Evolutionary conservation across 2,888 invertebrate genomes (phyloP), one percentile per base, ranked within the genome.

Genomic region (Nemoura dubitans): DNA sequence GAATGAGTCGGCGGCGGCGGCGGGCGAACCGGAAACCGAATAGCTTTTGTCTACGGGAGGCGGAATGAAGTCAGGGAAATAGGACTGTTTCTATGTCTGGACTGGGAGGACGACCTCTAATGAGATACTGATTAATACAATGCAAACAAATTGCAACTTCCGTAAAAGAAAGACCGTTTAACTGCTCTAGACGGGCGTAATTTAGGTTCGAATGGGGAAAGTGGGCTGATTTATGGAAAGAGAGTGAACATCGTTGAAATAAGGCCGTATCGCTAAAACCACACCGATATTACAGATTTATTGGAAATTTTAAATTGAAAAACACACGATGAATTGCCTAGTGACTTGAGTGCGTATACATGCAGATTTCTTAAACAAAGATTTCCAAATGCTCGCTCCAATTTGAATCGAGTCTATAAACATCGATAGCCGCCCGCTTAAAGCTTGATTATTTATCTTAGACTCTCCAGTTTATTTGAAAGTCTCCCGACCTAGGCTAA

Each of bases 91-190:
- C 81, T 6, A 14, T 29, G 28, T 81, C 81, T 81, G 81, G 80
- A 80, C 76, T 5, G n/a, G 26, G 21, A 26, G n/a, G 27, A 26
- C 2, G 78, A 7, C 59, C 59, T 6, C 81, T 81, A 81, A 81
- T 30, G 81, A 30, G 7, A n/a, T 81, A 81, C 28, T 81, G 81
- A 81, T 81, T 81, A 81, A 81, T 81, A 7, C 81, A 59, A 59
- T 59, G 21, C 59, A 59, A 59, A 59, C 59, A 59, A 59, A 59
- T 59, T 59, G 59, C 21, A 21, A 59, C 14, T 59, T 21, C 2
- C 59, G 59, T 10, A 59, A 59, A 59, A 59, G 59, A 59, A 59
- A 59, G 59, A 14, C 3, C 10, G 36, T 36, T 36, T 36, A 36
- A 36, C 36, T 36, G 36, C 36, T 36, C 5, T 36, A 36, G 36